These are phyloP conservation scores for Falco biarmicus DNA, from an alignment of 2,797 vertebrate genomes.

Conservation along the genomic window DNA sequence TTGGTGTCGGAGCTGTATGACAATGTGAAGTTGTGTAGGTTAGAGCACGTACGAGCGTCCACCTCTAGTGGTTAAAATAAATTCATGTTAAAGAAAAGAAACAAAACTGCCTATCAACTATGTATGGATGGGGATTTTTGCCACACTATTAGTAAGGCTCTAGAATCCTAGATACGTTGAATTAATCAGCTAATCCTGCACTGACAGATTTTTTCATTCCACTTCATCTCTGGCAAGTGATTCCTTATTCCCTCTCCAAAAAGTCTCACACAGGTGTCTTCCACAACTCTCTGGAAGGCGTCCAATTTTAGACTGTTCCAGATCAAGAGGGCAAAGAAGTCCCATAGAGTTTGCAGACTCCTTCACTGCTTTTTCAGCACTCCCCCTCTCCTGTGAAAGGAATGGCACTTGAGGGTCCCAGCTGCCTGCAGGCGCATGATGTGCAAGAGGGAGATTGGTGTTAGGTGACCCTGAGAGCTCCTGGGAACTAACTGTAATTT, in stretches of 20 bases:
- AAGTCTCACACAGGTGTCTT: neutral
- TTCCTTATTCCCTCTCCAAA: neutral
- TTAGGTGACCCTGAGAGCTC: neutral
- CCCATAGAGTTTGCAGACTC: neutral
- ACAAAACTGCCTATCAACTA: neutral
- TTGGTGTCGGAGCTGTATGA: neutral
- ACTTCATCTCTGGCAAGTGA: neutral
- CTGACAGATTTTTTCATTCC: neutral
- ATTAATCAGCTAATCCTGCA: neutral
- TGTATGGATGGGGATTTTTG: neutral
- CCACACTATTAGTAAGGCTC: neutral
- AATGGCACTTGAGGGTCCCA: neutral
- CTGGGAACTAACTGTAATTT: neutral
- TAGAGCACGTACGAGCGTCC: neutral
- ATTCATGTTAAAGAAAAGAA: neutral
- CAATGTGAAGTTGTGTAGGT: neutral
- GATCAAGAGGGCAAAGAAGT: neutral
- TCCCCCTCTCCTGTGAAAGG: neutral
- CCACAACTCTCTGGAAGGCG: neutral
- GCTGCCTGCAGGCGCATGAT: conserved; percentile 17
- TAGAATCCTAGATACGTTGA: neutral
- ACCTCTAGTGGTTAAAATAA: neutral
- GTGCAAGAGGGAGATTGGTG: neutral
- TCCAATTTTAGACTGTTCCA: conserved; percentile 3
- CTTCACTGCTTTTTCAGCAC: neutral